Percentiles rank a stretch among this genome's conserved stretches.
Conservation (phyloP, 2,797 vertebrate genomes). For the Enteromius viviparus region DNA sequence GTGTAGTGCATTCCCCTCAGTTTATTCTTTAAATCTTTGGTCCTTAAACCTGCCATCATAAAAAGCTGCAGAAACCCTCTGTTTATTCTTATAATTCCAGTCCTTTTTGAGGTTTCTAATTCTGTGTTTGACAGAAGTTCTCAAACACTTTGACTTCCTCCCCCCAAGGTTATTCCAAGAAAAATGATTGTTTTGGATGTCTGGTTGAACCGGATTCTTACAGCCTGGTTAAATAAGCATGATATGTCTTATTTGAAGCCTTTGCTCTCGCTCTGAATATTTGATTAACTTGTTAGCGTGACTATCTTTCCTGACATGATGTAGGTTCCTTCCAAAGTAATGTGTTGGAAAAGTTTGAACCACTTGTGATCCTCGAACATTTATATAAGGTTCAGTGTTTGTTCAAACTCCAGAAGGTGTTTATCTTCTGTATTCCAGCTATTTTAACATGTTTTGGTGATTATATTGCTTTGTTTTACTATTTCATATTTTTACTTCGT, state of each 20-base stretch:
- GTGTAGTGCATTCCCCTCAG: neutral
- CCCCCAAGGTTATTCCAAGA: neutral
- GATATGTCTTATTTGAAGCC: neutral
- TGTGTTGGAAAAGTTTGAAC: neutral
- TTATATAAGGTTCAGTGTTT: neutral
- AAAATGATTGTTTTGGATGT: neutral
- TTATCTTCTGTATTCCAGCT: neutral
- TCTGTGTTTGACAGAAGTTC: neutral
- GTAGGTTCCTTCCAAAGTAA: neutral
- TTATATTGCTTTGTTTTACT: neutral
- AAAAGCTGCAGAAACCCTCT: neutral
- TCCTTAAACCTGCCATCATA: neutral
- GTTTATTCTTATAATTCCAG: neutral
- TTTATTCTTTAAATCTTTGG: neutral
- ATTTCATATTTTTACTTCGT: neutral
- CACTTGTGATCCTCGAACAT: neutral
- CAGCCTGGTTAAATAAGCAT: neutral
- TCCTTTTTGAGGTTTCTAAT: neutral
- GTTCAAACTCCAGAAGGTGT: too few species aligned
- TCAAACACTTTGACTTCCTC: neutral
- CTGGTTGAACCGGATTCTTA: constrained; percentile 21
- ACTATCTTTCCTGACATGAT: neutral
- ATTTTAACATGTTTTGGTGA: neutral
- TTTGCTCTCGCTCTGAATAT: constrained; percentile 1
- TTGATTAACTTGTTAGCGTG: constrained; percentile 6